Percentiles rank a stretch among this genome's conserved stretches.
Evolutionary conservation across 2,113 vertebrate genomes (phyloP).

Genomic region (Benitochromis conjunctus): DNA sequence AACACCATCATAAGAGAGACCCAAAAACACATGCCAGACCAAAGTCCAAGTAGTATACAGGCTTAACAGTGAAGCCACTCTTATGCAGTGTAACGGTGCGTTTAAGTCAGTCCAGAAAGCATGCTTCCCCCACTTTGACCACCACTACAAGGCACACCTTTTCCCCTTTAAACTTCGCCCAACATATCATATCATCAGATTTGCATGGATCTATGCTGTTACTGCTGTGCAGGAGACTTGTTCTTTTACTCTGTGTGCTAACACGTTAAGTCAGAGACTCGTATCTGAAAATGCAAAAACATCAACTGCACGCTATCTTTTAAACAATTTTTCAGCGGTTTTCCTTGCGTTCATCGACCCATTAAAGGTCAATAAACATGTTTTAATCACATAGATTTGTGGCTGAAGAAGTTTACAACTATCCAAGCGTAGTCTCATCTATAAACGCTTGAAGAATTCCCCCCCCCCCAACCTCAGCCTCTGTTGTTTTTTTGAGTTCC

Average conservation of each 20-base stretch:
- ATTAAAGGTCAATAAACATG: slow-evolving; percentile 11
- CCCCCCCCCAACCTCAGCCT: background rate
- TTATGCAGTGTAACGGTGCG: slow-evolving; percentile 6
- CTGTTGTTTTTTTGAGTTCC: slow-evolving; percentile 11
- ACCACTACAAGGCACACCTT: slow-evolving; percentile 87
- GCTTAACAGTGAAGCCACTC: slow-evolving; percentile 17
- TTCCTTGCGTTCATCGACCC: background rate
- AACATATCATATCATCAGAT: slow-evolving; percentile 5
- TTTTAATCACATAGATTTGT: background rate
- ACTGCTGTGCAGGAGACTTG: slow-evolving; percentile 32
- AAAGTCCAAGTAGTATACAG: slow-evolving; percentile 8
- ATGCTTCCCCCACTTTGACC: slow-evolving; percentile 74
- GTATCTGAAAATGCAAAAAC: slow-evolving; percentile 13
- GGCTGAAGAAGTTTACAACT: background rate
- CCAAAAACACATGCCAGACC: slow-evolving; percentile 29
- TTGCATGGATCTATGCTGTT: slow-evolving; percentile 17
- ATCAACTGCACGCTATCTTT: background rate
- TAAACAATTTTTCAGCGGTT: background rate
- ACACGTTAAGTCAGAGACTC: background rate
- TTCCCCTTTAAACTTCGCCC: background rate
- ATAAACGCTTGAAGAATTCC: slow-evolving; percentile 5
- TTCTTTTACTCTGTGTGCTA: slow-evolving; percentile 7
- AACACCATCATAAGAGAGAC: slow-evolving; percentile 31
- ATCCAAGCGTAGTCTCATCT: slow-evolving; percentile 22
- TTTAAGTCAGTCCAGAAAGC: slow-evolving; percentile 38